Conservation (phyloP, 2,113 vertebrate species). For the Coracopsis vasa region DNA sequence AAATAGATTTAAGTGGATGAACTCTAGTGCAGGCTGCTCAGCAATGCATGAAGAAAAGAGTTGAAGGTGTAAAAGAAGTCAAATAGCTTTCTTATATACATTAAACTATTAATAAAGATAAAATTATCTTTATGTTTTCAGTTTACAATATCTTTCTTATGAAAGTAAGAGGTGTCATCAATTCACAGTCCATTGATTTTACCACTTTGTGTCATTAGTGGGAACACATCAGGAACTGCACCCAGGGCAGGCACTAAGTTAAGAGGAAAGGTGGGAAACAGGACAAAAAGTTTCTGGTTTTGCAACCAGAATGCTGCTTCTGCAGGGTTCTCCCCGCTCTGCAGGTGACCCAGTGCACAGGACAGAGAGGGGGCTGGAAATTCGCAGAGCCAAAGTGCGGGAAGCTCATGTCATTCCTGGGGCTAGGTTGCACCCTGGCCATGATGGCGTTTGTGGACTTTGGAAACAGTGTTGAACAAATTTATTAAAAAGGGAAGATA, state of each 20-base stretch:
- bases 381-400: neutral
- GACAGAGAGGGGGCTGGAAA: neutral
- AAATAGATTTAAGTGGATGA: conserved; percentile 75
- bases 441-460: neutral
- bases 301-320: neutral
- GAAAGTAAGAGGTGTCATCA: conserved; percentile 61
- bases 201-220: conserved; percentile 65
- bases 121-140: conserved; percentile 75
- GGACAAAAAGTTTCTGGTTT: neutral
- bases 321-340: neutral
- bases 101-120: conserved; percentile 82
- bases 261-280: neutral
- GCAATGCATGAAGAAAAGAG: conserved; percentile 80
- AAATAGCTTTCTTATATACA: conserved; percentile 75
- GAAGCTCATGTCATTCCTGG: neutral
- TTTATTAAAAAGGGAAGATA: neutral
- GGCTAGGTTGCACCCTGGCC: neutral
- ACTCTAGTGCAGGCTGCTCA: conserved; percentile 74
- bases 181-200: conserved; percentile 70
- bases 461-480: neutral
- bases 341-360: rapidly evolving
- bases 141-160: conserved; percentile 73
- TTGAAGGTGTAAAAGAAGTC: conserved; percentile 77
- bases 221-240: conserved; percentile 47
- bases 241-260: neutral